Percentiles rank a stretch among this genome's conserved stretches.
phyloP scores from a whole-genome alignment of 2,888 invertebrate genomes.

The Blastobasis adustella region DNA sequence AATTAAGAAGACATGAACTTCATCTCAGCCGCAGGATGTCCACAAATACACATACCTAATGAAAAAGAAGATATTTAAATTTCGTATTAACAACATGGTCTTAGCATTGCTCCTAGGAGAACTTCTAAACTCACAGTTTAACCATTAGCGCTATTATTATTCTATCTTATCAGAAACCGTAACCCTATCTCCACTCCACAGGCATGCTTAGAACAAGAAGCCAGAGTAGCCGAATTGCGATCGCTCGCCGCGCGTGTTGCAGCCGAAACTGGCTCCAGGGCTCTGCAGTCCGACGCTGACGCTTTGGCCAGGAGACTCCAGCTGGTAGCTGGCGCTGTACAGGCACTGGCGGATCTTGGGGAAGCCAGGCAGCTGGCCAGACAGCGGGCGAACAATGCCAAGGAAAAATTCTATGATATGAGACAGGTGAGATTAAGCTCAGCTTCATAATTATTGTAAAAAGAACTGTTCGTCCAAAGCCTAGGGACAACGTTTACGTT shows the following conservation, averaged over 20 bases:
- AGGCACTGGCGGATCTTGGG: constrained; percentile 84
- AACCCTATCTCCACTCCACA: constrained; percentile 31
- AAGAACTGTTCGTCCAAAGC: no score
- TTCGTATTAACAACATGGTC: no score
- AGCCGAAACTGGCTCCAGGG: constrained; percentile 83
- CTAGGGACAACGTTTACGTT: no score
- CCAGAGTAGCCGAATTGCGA: constrained; percentile 83
- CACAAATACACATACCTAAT: no score
- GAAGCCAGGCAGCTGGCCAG: constrained; percentile 79
- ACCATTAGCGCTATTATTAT: no score
- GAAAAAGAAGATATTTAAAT: no score
- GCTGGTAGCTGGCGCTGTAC: constrained; percentile 84
- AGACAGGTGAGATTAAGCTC: constrained; percentile 76
- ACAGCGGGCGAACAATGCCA: constrained; percentile 75
- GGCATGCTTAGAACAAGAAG: constrained; percentile 86
- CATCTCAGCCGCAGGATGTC: no score
- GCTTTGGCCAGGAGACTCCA: constrained; percentile 83
- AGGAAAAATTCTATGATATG: constrained; percentile 80
- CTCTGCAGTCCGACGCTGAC: constrained; percentile 85
- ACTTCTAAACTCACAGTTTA: no score
- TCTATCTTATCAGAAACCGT: no score
- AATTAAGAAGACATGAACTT: no score
- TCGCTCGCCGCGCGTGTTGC: constrained; percentile 86
- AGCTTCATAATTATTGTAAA: no score
- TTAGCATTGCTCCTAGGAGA: no score